phyloP scores from a whole-genome alignment of 1,140 invertebrate species.

The Drosophila obscura region DNA sequence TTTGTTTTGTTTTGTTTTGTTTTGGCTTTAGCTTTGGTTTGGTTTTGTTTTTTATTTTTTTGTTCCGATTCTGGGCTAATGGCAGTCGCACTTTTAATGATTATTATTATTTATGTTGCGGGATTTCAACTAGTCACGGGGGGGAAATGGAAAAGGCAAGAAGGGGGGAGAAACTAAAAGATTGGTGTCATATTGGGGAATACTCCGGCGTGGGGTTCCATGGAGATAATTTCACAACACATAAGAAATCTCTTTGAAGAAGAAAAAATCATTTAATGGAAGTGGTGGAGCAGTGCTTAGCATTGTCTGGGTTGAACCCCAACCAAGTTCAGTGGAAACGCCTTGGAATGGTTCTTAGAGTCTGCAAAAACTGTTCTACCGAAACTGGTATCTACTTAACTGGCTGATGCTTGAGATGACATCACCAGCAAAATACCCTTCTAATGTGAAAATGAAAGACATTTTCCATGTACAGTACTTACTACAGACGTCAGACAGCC shows the following conservation, averaged over 20 bases:
- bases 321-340: slow-evolving; percentile 27
- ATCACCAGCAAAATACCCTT: slow-evolving; percentile 35
- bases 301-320: background rate
- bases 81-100: slow-evolving; percentile 74
- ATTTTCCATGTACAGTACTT: background rate
- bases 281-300: background rate
- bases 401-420: slow-evolving; percentile 16
- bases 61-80: slow-evolving; percentile 69
- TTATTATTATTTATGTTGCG: slow-evolving; percentile 72
- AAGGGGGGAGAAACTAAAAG: slow-evolving; percentile 12
- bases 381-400: slow-evolving; percentile 7
- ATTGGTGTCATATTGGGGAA: slow-evolving; percentile 67
- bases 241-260: background rate
- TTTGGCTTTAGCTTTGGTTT: slow-evolving; percentile 23
- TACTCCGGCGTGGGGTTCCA: background rate
- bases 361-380: slow-evolving; percentile 33
- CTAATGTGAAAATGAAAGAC: slow-evolving; percentile 8
- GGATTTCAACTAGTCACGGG: slow-evolving; percentile 42
- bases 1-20: slow-evolving; percentile 25
- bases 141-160: too few species aligned
- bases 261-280: background rate
- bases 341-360: slow-evolving; percentile 9
- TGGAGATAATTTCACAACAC: too few species aligned
- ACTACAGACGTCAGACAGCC: too few species aligned
- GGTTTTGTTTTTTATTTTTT: slow-evolving; percentile 18